Evolutionary conservation across 1,140 invertebrate species (phyloP).

Genomic region (Colletes latitarsis): DNA sequence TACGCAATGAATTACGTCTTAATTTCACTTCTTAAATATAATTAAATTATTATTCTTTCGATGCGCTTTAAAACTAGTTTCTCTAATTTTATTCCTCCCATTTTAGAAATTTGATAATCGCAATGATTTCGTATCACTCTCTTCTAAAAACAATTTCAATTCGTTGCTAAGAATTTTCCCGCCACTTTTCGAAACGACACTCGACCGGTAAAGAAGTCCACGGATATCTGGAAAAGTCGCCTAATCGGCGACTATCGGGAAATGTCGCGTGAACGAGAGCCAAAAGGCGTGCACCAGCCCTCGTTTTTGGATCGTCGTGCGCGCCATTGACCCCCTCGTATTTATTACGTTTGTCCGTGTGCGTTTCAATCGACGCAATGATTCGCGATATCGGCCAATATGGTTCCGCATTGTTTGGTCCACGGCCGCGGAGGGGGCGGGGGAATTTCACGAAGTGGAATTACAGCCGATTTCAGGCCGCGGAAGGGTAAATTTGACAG

Average conservation of each 20-base stretch:
- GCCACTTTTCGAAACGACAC: neutral
- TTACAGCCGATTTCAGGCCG: constrained; percentile 51
- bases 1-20: too few relatives aligned
- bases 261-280: constrained; percentile 54
- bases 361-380: constrained; percentile 67
- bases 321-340: neutral
- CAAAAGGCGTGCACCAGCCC: constrained; percentile 37
- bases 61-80: too few relatives aligned
- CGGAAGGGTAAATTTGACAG: constrained; percentile 77
- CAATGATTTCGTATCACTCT: too few relatives aligned
- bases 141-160: too few relatives aligned
- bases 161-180: too few relatives aligned
- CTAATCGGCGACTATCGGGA: neutral
- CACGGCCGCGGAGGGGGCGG: constrained; percentile 11
- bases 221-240: neutral
- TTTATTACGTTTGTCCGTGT: constrained; percentile 65
- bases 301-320: neutral
- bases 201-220: too few relatives aligned
- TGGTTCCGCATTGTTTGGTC: constrained; percentile 68
- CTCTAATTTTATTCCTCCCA: too few relatives aligned
- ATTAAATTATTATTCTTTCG: too few relatives aligned
- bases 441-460: constrained; percentile 46
- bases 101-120: too few relatives aligned
- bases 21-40: too few relatives aligned
- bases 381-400: constrained; percentile 70